phyloP scores from a whole-genome alignment of 2,888 invertebrate species.

The Lapara coniferarum region DNA sequence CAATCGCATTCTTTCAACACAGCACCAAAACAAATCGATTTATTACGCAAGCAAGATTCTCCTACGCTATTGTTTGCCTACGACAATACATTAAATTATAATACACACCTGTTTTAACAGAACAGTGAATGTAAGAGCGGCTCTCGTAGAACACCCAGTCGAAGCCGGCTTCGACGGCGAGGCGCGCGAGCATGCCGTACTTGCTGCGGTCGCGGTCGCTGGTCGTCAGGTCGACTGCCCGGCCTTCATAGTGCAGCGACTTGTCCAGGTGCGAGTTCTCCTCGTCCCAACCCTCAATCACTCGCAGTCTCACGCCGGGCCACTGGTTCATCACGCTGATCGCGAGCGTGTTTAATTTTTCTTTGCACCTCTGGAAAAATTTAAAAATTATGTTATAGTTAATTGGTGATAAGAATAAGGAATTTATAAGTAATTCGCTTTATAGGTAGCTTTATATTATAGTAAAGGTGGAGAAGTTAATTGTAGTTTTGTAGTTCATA shows the following conservation, averaged over 20 bases:
- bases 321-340: slow-evolving; percentile 99
- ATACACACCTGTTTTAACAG: slow-evolving; percentile 96
- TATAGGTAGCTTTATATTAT: background rate
- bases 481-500: background rate
- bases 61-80: slow-evolving; percentile 7
- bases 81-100: slow-evolving; percentile 21
- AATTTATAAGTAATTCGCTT: background rate
- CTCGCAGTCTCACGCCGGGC: slow-evolving; percentile 96
- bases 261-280: slow-evolving; percentile 89
- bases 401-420: background rate
- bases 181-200: slow-evolving; percentile 97
- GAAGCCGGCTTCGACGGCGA: slow-evolving; percentile 98
- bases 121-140: slow-evolving; percentile 97
- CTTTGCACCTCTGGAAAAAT: slow-evolving; percentile 94
- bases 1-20: slow-evolving; percentile 11
- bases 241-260: slow-evolving; percentile 97
- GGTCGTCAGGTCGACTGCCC: slow-evolving; percentile 98
- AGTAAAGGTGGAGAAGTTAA: too few species aligned
- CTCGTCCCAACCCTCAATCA: slow-evolving; percentile 98
- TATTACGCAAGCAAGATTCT: slow-evolving; percentile 20
- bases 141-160: slow-evolving; percentile 99
- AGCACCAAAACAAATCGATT: slow-evolving; percentile 23
- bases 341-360: slow-evolving; percentile 96
- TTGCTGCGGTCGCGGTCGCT: slow-evolving; percentile 96
- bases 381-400: background rate